Evolutionary conservation across 2,113 vertebrate genomes (phyloP), one percentile per base, ranked within the genome.

Genomic region (Austrofundulus limnaeus): DNA sequence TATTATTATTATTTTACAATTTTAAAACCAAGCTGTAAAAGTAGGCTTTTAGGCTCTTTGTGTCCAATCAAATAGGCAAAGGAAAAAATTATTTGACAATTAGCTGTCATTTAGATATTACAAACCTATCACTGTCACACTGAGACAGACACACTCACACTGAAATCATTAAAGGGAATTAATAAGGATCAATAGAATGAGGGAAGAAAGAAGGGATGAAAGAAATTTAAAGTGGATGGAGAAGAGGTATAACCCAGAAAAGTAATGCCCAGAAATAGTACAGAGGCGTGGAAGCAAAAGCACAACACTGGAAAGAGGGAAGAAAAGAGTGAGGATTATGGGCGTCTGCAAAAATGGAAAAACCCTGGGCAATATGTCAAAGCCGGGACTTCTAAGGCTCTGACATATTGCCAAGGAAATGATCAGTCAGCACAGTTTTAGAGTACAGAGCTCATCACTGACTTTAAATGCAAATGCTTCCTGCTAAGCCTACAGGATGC

Each of bases 361-460:
- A 71, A 82, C 82, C 80, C 60, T 52, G 51, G 84, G 82, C 78
- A 41, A 70, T 58, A 71, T 70, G 76, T 82, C 69, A 78, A 51
- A 83, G 74, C 66, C 37, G 5, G 16, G 70, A 80, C 78, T 85
- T 83, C 77, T 78, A 61, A 84, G 69, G 59, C 75, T 58, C 47
- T 78, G 78, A 80, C 78, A 78, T 48, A 77, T 72, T 82, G 63
- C 66, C 46, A 34, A 69, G 63, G 75, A 86, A 83, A 46, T 81
- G 82, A 83, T 85, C 81, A 85, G 82, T 88, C 87, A 85, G 78
- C 78, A 72, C 52, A 65, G 53, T 87, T 69, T 75, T 62, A 70
- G 62, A 72, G 70, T 48, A 21, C 62, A 54, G 61, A 20, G 48
- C 60, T 77, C 74, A 54, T 80, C 51, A 69, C 71, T 54, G 64